Evolutionary conservation across 1,140 invertebrate genomes (phyloP).

Genomic region (Drosophila arawakana): DNA sequence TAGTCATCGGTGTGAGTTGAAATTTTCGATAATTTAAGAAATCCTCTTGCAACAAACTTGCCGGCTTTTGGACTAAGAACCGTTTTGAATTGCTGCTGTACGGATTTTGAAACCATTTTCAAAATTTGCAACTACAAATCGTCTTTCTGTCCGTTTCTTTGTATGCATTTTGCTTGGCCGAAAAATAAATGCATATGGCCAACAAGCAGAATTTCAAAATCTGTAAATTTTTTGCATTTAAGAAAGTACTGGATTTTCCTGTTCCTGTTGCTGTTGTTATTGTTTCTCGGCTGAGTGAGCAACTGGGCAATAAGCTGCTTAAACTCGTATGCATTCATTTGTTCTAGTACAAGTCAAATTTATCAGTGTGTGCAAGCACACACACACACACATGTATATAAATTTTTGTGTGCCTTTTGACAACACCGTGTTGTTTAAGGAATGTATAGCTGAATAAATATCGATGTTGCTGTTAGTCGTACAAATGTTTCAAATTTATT

Average conservation of each 20-base stretch:
- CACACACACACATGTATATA: neutral
- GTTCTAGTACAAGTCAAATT: constrained; percentile 19
- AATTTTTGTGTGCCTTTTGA: too few species aligned
- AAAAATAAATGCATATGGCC: constrained; percentile 21
- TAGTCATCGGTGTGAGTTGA: neutral
- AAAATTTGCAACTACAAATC: constrained; percentile 3
- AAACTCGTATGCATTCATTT: constrained; percentile 32
- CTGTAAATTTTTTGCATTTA: constrained; percentile 41
- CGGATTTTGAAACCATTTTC: too few species aligned
- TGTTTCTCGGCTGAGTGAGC: neutral
- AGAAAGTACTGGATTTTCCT: constrained; percentile 14
- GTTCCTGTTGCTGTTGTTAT: neutral
- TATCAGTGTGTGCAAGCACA: neutral
- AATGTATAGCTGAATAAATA: neutral
- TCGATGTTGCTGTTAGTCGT: neutral
- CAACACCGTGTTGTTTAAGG: neutral
- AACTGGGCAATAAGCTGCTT: constrained; percentile 36
- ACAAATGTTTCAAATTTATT: too few species aligned
- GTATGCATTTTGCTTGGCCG: constrained; percentile 22
- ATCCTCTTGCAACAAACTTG: neutral
- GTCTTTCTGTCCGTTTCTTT: constrained; percentile 3
- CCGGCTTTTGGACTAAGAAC: too few species aligned
- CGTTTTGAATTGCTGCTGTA: too few species aligned
- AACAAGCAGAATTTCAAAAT: constrained; percentile 20
- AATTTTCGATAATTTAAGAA: neutral